Evolutionary conservation across 2,888 invertebrate species (phyloP).

Genomic region (Scelioninae gen. 2): DNA sequence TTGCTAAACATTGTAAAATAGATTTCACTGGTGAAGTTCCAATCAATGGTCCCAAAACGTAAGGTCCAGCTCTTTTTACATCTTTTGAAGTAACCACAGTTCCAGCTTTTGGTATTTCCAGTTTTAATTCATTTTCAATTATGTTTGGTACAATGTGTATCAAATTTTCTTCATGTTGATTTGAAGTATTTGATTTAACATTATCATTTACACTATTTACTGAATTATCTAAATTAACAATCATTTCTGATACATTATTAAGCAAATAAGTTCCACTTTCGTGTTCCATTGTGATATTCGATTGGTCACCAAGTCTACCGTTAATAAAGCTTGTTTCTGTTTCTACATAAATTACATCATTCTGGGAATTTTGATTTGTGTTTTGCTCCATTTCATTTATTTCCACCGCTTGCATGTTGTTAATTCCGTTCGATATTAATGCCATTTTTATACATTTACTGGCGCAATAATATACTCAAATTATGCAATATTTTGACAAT

Average conservation of each 20-base stretch:
- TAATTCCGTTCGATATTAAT: constrained; percentile 16
- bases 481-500: constrained; percentile 11
- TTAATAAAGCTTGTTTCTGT: constrained; percentile 53
- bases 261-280: constrained; percentile 34
- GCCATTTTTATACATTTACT: constrained; percentile 6
- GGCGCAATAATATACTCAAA: constrained; percentile 8
- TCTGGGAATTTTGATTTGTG: constrained; percentile 48
- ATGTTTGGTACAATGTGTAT: not conserved
- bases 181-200: not conserved
- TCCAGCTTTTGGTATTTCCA: constrained; percentile 76
- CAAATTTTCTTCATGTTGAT: not conserved
- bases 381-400: constrained; percentile 40
- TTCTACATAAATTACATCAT: constrained; percentile 44
- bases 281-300: constrained; percentile 10
- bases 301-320: constrained; percentile 16
- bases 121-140: constrained; percentile 64
- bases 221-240: constrained; percentile 30
- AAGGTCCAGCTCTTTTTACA: constrained; percentile 82
- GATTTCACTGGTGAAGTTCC: constrained; percentile 86
- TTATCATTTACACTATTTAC: constrained; percentile 6
- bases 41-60: constrained; percentile 82
- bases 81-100: constrained; percentile 77
- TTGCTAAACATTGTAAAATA: constrained; percentile 85
- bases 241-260: constrained; percentile 36
- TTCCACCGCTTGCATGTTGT: constrained; percentile 60